Base-by-base conservation (phyloP, 2,797 vertebrate genomes). In the Cynodonichthys magdalenae region DNA sequence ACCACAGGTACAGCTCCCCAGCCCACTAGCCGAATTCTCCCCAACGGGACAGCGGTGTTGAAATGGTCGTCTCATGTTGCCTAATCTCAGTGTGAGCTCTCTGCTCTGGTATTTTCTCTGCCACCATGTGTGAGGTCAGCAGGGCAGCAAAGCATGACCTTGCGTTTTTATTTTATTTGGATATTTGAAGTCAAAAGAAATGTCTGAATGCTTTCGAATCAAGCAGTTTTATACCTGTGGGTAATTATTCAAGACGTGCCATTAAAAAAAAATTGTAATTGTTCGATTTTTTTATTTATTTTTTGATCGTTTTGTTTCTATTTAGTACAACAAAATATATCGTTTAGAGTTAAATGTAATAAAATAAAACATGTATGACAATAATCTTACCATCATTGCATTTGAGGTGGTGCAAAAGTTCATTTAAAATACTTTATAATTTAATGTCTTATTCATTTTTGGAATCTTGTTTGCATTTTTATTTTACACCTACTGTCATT, bases 1-100 rank as follows among this genome's bases (percentile, higher is more conserved):
- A 24, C 93, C 96, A 84, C 97, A 98, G 96, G 97, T 98, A 87
- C 12, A 69, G n/a, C 51, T 36, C 58, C 51, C 44, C 27, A 61
- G 29, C 27, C 14, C 20, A 2, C 48, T 41, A 46, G 19, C 29
- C 20, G 49, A 20, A 31, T 36, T 29, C 27, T 72, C 29, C 36
- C 49, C 19, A 19, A 15, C 66, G 48, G 18, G 36, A 62, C n/a
- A 47, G 19, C 14, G 46, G 54, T 31, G 15, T 63, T 51, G 24
- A 63, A 39, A 56, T 53, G 51, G 36, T 9, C 4, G 15, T 67
- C 58, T 81, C 63, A 45, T 66, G 71, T 79, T 80, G 46, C 73
- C 49, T 2, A 36, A 20, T 48, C 46, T 12, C 46, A 48, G 46
- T 47, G 19, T 14, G 46, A 48, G 10, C 18, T 48, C 61, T 46